Conservation (phyloP, 2,797 vertebrate genomes). For the Epinephelus malabaricus region DNA sequence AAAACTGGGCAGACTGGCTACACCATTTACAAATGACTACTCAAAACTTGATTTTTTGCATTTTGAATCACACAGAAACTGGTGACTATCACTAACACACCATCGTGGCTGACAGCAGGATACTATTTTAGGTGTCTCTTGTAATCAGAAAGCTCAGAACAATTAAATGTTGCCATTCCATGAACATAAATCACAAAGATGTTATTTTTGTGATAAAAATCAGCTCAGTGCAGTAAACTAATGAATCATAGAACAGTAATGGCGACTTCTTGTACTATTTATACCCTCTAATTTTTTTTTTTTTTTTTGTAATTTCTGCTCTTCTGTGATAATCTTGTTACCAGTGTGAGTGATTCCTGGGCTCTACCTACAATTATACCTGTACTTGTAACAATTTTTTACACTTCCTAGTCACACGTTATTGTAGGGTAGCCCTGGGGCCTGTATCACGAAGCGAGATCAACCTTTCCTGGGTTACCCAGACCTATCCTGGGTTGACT, state of each 20-base stretch:
- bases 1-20: no score
- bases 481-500: no score
- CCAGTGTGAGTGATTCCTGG: background rate
- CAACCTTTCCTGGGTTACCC: no score
- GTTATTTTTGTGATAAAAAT: background rate
- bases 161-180: background rate
- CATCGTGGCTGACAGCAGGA: background rate
- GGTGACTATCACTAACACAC: background rate
- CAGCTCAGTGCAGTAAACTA: constrained; percentile 16
- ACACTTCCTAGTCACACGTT: background rate
- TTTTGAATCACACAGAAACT: background rate
- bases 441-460: no score
- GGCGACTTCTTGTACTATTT: background rate
- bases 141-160: background rate
- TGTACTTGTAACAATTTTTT: background rate
- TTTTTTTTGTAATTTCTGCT: constrained; percentile 22
- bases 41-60: no score
- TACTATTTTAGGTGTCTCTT: background rate
- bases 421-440: background rate
- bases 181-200: constrained; percentile 9
- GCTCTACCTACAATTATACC: background rate
- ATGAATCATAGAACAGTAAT: constrained; percentile 1
- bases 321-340: constrained; percentile 15
- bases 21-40: no score
- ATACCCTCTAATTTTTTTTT: background rate